phyloP scores from a whole-genome alignment of 92 coral and sea anemone genomes.

The Epizoanthus illoricatus region DNA sequence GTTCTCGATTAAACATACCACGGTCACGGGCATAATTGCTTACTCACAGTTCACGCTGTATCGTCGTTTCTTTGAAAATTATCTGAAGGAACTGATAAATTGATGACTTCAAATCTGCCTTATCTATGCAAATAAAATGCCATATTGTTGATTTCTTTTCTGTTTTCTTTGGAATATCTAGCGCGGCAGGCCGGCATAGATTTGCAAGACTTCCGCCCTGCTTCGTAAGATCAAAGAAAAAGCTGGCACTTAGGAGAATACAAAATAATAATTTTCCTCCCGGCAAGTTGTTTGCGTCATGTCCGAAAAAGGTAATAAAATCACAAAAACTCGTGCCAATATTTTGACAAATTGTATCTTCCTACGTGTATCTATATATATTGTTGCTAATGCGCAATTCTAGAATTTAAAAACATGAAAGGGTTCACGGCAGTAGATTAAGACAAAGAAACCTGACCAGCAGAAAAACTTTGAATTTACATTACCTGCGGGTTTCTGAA shows the following conservation, averaged over 20 bases:
- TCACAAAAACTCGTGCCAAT: conserved; percentile 32
- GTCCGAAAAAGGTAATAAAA: conserved; percentile 28
- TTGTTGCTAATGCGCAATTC: conserved; percentile 50
- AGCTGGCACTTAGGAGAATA: not conserved
- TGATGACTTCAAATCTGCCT: conserved; percentile 42
- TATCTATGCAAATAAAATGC: conserved; percentile 78
- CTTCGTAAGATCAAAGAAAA: conserved; percentile 1
- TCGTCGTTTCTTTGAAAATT: conserved; percentile 29
- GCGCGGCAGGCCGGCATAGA: conserved; percentile 33
- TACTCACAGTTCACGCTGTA: conserved; percentile 11
- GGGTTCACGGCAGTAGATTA: conserved; percentile 19
- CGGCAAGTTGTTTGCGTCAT: conserved; percentile 13
- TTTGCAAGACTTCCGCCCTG: conserved; percentile 20
- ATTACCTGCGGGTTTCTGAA: conserved; percentile 51
- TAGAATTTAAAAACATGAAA: conserved; percentile 49
- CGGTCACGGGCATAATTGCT: conserved; percentile 18
- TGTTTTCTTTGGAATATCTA: not conserved
- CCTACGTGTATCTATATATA: conserved; percentile 48
- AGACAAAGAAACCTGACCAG: conserved; percentile 14
- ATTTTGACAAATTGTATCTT: conserved; percentile 46
- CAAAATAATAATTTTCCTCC: not conserved
- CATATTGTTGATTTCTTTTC: conserved; percentile 35
- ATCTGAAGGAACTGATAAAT: conserved; percentile 23
- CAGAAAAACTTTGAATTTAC: conserved; percentile 12
- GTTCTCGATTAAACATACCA: not conserved